Conservation (phyloP, 2,888 invertebrate species). For the Hirtodrosophila cameraria region DNA sequence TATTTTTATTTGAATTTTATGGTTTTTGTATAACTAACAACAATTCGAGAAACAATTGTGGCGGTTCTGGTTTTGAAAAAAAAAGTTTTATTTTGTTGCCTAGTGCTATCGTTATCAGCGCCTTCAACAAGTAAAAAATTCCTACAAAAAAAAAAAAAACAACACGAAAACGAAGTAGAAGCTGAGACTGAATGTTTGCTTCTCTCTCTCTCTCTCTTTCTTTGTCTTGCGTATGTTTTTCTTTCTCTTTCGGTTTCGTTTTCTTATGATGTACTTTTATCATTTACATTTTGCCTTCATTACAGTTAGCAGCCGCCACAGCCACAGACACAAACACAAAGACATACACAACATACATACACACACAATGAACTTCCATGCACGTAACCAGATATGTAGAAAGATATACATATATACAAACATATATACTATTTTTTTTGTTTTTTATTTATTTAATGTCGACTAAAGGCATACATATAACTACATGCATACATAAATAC, state of each 20-base stretch:
- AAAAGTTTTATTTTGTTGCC: too few relatives aligned
- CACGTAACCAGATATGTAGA: constrained; percentile 29
- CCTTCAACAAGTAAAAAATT: constrained; percentile 11
- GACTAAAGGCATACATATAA: constrained; percentile 22
- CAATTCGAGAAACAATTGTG: too few relatives aligned
- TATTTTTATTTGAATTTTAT: too few relatives aligned
- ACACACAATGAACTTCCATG: constrained; percentile 48
- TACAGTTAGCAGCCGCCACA: constrained; percentile 44
- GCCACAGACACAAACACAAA: constrained; percentile 25
- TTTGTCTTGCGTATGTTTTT: constrained; percentile 1
- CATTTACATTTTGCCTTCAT: constrained; percentile 42
- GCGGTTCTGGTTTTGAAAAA: too few relatives aligned
- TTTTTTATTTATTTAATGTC: too few relatives aligned
- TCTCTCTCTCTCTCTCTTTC: constrained; percentile 19
- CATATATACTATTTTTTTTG: too few relatives aligned
- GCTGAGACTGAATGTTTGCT: constrained; percentile 30
- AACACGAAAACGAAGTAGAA: constrained; percentile 24
- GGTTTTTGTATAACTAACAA: too few relatives aligned
- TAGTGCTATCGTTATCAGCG: constrained; percentile 9
- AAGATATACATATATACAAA: constrained; percentile 18
- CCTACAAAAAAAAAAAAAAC: constrained; percentile 15
- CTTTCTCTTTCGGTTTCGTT: constrained; percentile 3
- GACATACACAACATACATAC: constrained; percentile 23
- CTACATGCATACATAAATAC: constrained; percentile 29
- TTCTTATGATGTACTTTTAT: constrained; percentile 29